These are phyloP conservation scores for Epicampocera succincta DNA, from an alignment of 2,888 invertebrate species.

Conservation along the genomic window DNA sequence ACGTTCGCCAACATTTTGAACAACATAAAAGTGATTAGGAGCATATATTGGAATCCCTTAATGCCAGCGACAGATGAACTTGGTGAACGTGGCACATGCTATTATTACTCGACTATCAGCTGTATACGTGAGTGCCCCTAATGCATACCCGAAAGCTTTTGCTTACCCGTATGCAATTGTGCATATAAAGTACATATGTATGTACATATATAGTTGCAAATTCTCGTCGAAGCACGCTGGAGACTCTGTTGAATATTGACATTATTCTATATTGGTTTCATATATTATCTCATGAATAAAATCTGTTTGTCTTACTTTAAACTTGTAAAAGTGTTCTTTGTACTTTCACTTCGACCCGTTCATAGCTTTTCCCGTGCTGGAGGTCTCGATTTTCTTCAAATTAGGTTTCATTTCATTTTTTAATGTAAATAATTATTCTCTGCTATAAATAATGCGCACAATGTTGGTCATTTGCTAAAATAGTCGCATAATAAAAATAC, in stretches of 20 bases:
- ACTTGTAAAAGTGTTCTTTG: constrained; percentile 57
- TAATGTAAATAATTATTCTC: no score
- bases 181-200: background rate
- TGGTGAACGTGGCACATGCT: no score
- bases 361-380: constrained; percentile 30
- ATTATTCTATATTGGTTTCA: constrained; percentile 26
- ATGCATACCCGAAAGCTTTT: constrained; percentile 46
- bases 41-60: no score
- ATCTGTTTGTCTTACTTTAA: constrained; percentile 64
- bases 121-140: no score
- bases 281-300: constrained; percentile 34
- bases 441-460: no score
- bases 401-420: background rate
- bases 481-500: no score
- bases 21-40: no score
- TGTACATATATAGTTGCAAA: no score
- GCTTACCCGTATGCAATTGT: background rate
- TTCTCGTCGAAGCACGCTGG: background rate
- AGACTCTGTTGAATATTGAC: constrained; percentile 8
- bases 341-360: constrained; percentile 57
- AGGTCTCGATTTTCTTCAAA: constrained; percentile 59
- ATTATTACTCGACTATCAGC: no score
- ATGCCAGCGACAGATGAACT: no score
- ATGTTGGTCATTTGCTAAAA: no score
- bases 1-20: no score